phyloP scores from a whole-genome alignment of 2,797 vertebrate species.

The Bucorvus abyssinicus region DNA sequence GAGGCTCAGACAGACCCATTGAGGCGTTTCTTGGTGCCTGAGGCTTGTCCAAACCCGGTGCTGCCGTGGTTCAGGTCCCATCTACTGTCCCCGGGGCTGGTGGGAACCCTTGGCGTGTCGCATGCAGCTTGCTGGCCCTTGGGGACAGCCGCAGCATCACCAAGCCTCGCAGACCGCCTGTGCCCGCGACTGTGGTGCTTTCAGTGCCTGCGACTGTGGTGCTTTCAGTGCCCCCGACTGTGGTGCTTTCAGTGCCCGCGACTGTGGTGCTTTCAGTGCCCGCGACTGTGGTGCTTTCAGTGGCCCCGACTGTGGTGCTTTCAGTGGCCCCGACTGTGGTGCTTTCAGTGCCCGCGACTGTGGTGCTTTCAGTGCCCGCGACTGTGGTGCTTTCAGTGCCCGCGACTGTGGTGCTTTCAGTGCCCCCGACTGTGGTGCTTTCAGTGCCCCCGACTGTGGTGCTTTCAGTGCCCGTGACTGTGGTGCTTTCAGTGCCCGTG shows the following conservation, averaged over 20 bases:
- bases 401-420: background rate
- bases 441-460: no score
- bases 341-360: no score
- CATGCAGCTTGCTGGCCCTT: fast-evolving
- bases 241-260: background rate
- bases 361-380: no score
- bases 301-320: no score
- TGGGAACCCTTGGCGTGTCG: background rate
- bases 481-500: background rate
- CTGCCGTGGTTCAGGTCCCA: background rate
- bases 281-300: no score
- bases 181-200: background rate
- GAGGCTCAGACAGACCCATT: background rate
- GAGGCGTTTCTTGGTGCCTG: background rate
- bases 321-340: no score
- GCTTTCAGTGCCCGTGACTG: no score
- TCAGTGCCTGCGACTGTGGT: no score
- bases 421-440: no score
- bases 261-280: background rate
- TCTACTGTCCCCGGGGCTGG: background rate
- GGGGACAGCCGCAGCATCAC: background rate
- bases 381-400: no score
- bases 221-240: background rate
- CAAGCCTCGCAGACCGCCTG: background rate
- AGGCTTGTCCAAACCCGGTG: background rate